A percentile compares a stretch with the other conserved stretches of the same genome.
Evolutionary conservation across 1,140 invertebrate species (phyloP).

Genomic region (Helicoverpa zea): DNA sequence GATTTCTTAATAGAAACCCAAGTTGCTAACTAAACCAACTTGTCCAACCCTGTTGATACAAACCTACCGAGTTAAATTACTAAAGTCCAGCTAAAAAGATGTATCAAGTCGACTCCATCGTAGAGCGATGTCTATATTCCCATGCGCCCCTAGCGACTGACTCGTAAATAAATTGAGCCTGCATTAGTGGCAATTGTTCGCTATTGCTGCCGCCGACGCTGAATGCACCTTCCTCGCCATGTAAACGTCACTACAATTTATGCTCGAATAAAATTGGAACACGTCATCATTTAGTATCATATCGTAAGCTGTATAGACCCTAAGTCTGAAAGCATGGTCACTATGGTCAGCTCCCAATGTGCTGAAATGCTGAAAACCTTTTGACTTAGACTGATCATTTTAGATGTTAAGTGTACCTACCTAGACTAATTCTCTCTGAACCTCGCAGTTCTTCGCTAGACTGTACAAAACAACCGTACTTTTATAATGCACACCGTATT

Average conservation of each 20-base stretch:
- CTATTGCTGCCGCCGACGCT: slow-evolving; percentile 68
- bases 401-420: too few relatives aligned
- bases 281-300: slow-evolving; percentile 29
- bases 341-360: too few relatives aligned
- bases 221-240: slow-evolving; percentile 62
- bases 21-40: too few relatives aligned
- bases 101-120: slow-evolving; percentile 64
- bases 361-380: too few relatives aligned
- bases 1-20: not conserved
- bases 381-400: too few relatives aligned
- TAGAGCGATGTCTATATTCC: slow-evolving; percentile 60
- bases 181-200: slow-evolving; percentile 86
- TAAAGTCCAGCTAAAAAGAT: not conserved
- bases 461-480: slow-evolving; percentile 13
- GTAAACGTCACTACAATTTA: slow-evolving; percentile 39
- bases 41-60: not conserved
- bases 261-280: slow-evolving; percentile 44
- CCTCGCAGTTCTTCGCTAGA: not conserved
- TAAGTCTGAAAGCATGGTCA: too few relatives aligned
- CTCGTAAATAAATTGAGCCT: slow-evolving; percentile 86
- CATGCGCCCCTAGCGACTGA: slow-evolving; percentile 77
- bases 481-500: slow-evolving; percentile 33
- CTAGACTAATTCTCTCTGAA: too few relatives aligned
- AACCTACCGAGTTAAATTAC: too few relatives aligned
- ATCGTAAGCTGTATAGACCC: too few relatives aligned